Evolutionary conservation across 1,140 invertebrate species (phyloP), one percentile per base, ranked within the genome.

Genomic region (Cyclina sinensis): DNA sequence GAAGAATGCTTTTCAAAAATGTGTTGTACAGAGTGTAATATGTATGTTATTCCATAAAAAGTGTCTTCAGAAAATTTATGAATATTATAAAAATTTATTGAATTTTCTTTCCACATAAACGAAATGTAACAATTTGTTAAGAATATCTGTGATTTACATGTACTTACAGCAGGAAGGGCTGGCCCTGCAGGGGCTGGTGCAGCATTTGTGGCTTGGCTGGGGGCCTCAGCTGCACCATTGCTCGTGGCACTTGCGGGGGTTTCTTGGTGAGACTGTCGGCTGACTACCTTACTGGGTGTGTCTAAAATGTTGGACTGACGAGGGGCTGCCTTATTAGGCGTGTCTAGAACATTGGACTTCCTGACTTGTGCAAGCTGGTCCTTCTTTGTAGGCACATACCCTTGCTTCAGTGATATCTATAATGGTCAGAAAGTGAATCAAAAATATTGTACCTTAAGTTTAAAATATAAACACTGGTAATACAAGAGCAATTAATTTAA

Each of bases 311-410:
- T 70, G 46, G 76, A 79, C 35, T 39, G 27, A n/a, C 57, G 51
- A 24, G 78, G 30, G 3, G 51, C 78, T 39, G 46, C 32, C 59
- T 65, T 57, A 24, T 59, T 81, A 54, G 89, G 90, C 65, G 92
- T 97, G 91, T 97, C 96, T 54, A 98, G 95, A 70, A 98, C 96
- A 96, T 98, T 98, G 43, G 96, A 96, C 92, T 97, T 96, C 74
- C 92, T 86, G 48, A 93, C 92, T 87, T 95, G 97, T 97, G 93
- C 97, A 89, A 97, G 95, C 35, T 96, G 96, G 80, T 96, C 95
- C 91, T 96, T 97, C 90, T 96, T 96, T 94, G 92, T 95, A 90
- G 94, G 95, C 94, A 92, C 91, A 54, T 95, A 95, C 82, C 96
- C 97, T 43, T 96, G 97, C 93, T 95, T 96, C 73, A 96, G 92